Evolutionary conservation across 2,888 invertebrate species (phyloP).

Genomic region (Ryuthela nishihirai): DNA sequence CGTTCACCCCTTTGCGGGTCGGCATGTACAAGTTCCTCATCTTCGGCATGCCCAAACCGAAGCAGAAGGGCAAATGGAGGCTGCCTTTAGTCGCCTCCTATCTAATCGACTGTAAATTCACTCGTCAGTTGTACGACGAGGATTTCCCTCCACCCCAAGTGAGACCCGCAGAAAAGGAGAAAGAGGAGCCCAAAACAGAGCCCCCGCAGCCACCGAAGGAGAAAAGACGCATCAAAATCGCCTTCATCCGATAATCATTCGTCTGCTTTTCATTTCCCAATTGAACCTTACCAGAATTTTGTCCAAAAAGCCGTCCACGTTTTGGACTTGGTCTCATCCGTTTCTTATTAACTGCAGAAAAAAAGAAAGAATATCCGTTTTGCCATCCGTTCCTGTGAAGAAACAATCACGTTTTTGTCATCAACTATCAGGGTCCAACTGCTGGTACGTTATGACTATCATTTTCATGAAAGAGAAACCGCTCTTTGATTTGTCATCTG

Average conservation of each 20-base stretch:
- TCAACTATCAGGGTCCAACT: no score
- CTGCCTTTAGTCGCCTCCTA: constrained; percentile 45
- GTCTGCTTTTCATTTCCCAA: not conserved
- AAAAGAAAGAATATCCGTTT: no score
- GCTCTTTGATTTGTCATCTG: no score
- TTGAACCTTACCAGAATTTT: no score
- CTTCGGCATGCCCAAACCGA: constrained; percentile 45
- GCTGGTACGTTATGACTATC: no score
- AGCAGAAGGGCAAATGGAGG: constrained; percentile 43
- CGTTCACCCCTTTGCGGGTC: constrained; percentile 42
- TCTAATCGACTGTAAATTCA: constrained; percentile 44
- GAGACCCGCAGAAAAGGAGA: constrained; percentile 17
- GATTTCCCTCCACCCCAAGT: constrained; percentile 32
- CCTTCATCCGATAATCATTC: constrained; percentile 31
- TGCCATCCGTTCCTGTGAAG: no score
- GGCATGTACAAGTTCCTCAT: constrained; percentile 45
- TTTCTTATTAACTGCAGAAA: no score
- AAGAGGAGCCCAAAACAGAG: constrained; percentile 17
- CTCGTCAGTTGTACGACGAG: constrained; percentile 32
- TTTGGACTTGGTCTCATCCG: no score
- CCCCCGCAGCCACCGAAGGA: constrained; percentile 9
- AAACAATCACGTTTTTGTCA: no score
- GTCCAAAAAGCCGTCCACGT: no score
- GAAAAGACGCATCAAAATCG: constrained; percentile 32
- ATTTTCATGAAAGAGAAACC: no score